Conservation (phyloP, 2,113 vertebrate genomes). For the Syngnathus typhle region DNA sequence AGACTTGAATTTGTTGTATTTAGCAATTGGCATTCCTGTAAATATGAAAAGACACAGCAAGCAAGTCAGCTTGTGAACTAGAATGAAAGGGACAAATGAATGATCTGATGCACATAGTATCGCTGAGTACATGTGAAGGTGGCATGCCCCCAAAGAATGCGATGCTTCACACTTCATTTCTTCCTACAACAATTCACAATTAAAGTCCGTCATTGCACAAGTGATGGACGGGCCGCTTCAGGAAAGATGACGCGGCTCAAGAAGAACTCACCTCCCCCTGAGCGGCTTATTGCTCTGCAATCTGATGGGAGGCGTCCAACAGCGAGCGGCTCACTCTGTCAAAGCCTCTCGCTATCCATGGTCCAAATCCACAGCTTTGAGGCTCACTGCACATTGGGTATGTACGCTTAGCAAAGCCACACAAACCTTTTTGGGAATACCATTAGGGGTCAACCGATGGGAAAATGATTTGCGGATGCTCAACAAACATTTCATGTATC, state of each 20-base stretch:
- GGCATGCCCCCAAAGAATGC: conserved; percentile 23
- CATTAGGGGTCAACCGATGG: too few relatives aligned
- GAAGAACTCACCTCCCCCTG: conserved; percentile 40
- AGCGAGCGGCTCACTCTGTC: conserved; percentile 44
- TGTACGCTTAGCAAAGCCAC: conserved; percentile 19
- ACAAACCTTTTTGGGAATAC: background rate
- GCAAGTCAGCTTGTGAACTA: conserved; percentile 10
- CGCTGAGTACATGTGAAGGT: conserved; percentile 7
- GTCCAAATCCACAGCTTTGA: conserved; percentile 43
- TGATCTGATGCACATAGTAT: background rate
- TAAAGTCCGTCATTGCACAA: conserved; percentile 50
- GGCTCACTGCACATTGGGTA: conserved; percentile 30
- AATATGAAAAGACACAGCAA: conserved; percentile 13
- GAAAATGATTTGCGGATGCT: too few relatives aligned
- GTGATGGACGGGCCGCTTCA: conserved; percentile 34
- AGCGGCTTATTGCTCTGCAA: conserved; percentile 50
- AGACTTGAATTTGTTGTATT: background rate
- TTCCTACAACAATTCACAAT: conserved; percentile 43
- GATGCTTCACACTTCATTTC: conserved; percentile 43
- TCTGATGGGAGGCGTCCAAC: conserved; percentile 50
- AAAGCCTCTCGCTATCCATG: conserved; percentile 47
- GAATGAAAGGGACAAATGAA: conserved; percentile 19
- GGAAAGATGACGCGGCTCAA: conserved; percentile 37
- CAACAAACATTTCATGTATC: too few relatives aligned
- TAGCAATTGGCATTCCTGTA: conserved; percentile 11